phyloP scores from a whole-genome alignment of 2,113 vertebrate species.

The Elgaria multicarinata region DNA sequence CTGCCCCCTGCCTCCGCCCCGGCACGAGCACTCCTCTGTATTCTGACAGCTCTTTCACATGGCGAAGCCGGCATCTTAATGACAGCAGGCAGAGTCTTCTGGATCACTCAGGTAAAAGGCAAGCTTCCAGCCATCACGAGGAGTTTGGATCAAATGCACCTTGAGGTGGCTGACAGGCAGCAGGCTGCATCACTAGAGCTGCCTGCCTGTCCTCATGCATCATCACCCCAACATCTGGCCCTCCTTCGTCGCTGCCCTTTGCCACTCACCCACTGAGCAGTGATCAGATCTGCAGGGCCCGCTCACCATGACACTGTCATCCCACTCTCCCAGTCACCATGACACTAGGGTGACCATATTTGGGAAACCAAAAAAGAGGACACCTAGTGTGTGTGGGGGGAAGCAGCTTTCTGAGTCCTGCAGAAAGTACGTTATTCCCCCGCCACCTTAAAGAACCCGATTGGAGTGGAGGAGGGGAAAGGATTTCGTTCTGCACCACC shows the following conservation, averaged over 20 bases:
- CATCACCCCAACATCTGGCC: no score
- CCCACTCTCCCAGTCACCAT: no score
- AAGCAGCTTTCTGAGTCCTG: no score
- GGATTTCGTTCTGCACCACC: no score
- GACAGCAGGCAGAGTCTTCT: background rate
- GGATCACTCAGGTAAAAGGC: background rate
- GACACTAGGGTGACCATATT: no score
- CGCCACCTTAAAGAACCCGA: no score
- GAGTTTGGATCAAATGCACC: background rate
- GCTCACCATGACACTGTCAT: background rate
- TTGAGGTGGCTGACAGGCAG: background rate
- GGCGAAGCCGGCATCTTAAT: background rate
- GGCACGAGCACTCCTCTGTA: background rate
- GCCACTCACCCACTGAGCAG: background rate
- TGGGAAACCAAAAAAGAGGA: no score
- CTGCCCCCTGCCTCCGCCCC: background rate
- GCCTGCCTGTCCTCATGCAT: no score
- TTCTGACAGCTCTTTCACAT: background rate
- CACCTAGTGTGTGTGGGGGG: no score
- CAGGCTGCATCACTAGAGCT: background rate
- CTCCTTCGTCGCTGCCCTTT: background rate
- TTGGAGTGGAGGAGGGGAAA: no score
- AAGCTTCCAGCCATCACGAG: background rate
- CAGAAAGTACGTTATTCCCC: no score
- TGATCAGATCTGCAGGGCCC: background rate